Base-by-base conservation (phyloP, 92 coral and sea anemone species). In the Paragorgia papillata region DNA sequence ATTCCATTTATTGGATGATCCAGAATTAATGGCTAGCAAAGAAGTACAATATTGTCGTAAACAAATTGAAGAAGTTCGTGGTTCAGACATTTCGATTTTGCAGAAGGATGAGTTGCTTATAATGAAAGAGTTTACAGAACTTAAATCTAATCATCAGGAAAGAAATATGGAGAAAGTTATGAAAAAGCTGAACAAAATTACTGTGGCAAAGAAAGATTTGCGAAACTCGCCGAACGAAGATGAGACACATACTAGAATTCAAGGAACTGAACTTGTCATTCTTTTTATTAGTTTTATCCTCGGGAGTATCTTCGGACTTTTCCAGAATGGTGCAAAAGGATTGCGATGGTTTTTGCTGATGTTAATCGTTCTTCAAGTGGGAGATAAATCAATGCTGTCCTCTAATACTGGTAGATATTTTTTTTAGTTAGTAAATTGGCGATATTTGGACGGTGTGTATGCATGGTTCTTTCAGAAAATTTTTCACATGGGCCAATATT, bases 1-100 rank as follows among this genome's bases (percentile, higher is more conserved):
- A 61, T 43, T 64, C 22, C 27, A 83, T 17, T 51, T 91, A 9
- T 85, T 91, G 10, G 57, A 64, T 66, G 92, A 91, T 65, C 83
- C 89, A 17, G 89, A 88, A 66, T 53, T 88, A 9, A 20, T 32
- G 49, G 19, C 3, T 0, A 9, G 28, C 63, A 30, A 71, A 71
- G 78, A 51, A 53, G 49, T 71, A 17, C 78, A 71, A 55, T 48
- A 32, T 57, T 71, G 78, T 31, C 43, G 48, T 7, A 19, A 10
- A 20, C 48, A 31, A 31, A 63, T 63, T 25, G 69, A 63, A 25
- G 20, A 39, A 31, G 69, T 46, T 6, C 53, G n/a, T 2, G 15
- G 2, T 37, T 37, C 43, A 37, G 43, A 37, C 10, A 10, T 37
- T 37, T 37, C 43, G 10, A 37, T 10, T 4, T 37, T 37, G 43